Base-by-base conservation (phyloP, 2,888 invertebrate species). In the Limenitis camilla region DNA sequence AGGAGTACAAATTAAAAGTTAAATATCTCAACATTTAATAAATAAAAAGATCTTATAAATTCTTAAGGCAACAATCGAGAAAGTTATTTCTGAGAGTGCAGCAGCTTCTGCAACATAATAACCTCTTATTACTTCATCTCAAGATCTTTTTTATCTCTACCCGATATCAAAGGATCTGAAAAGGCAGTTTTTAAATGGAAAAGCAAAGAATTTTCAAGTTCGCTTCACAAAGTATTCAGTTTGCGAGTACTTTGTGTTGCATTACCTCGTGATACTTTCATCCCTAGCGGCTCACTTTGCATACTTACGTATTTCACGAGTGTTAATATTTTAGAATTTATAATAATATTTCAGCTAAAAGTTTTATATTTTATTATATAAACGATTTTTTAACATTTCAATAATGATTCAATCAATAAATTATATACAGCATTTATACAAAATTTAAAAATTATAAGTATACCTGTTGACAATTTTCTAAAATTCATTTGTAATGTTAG, bases 171-270 rank as follows among this genome's bases (percentile, higher is more conserved):
- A 53, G 40, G 35, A 35, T 53, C 50, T 46, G 35, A 36, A 53
- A 46, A 40, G 36, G 36, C 7, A 19, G n/a, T 47, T 53, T 53
- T 48, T 48, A 47, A 53, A 44, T 27, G 44, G 30, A 39, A 31
- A 19, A 27, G 39, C 35, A n/a, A 45, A 41, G 30, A 35, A 40
- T 32, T 47, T 49, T 43, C 41, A 54, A 48, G 35, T 49, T 46
- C 27, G 33, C 44, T 50, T 31, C 44, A 27, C 31, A 50, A 50
- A 53, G 49, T 52, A 52, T 50, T 51, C 39, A 19, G 49, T 35
- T 51, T 51, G 31, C 40, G 29, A 40, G 45, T 38, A 47, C 53
- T 46, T 46, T 49, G 46, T 52, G 40, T 43, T 45, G 46, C 49
- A 50, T 41, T 53, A 38, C 36, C 31, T 49, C 27, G 30, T 11